Percentiles rank a stretch among this genome's conserved stretches.
These are phyloP conservation scores for Apodemia hepburni DNA, from an alignment of 2,888 invertebrate species.

Conservation along the genomic window DNA sequence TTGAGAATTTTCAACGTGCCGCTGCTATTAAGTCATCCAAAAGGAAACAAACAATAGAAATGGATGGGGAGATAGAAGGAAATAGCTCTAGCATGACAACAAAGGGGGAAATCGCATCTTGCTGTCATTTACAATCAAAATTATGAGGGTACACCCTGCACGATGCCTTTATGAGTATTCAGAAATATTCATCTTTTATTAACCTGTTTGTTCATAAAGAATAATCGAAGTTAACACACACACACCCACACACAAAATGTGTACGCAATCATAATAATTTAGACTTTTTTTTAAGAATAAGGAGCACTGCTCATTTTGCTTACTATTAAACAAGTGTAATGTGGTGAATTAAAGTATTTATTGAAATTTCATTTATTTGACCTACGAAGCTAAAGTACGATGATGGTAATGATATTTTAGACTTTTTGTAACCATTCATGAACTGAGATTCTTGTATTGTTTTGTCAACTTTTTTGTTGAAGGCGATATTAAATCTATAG, in stretches of 20 bases:
- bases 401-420: too few relatives aligned
- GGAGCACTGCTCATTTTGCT: too few relatives aligned
- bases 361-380: too few relatives aligned
- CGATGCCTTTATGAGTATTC: background rate
- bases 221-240: too few relatives aligned
- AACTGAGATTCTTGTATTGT: slow-evolving; percentile 52
- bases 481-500: slow-evolving; percentile 53
- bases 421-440: slow-evolving; percentile 24
- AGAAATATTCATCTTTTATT: too few relatives aligned
- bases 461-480: slow-evolving; percentile 47
- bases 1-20: slow-evolving; percentile 3
- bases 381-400: too few relatives aligned
- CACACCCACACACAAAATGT: too few relatives aligned
- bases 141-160: background rate
- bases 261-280: too few relatives aligned
- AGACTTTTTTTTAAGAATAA: too few relatives aligned
- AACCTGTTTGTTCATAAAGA: too few relatives aligned
- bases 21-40: slow-evolving; percentile 1
- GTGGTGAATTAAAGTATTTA: too few relatives aligned
- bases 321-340: too few relatives aligned
- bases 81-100: background rate
- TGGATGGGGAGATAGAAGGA: background rate
- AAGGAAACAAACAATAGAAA: slow-evolving; percentile 2
- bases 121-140: background rate
- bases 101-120: background rate